phyloP scores from a whole-genome alignment of 2,113 vertebrate genomes.

The Atherinomorus stipes region DNA sequence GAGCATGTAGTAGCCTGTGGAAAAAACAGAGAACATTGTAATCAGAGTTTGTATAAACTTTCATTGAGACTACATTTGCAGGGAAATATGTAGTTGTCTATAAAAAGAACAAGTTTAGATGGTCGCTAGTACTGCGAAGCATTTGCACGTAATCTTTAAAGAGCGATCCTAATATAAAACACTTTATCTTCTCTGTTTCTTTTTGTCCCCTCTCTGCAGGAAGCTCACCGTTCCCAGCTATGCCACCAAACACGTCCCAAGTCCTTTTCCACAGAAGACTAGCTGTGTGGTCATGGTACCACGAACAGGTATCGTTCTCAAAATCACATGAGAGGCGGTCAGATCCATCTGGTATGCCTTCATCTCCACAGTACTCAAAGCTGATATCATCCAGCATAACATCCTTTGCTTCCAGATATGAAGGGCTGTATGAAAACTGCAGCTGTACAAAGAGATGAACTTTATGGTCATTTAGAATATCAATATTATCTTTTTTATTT shows the following conservation, averaged over 20 bases:
- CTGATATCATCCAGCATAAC: slow-evolving; percentile 80
- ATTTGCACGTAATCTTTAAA: no score
- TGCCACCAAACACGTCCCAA: neutral
- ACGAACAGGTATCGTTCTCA: slow-evolving; percentile 78
- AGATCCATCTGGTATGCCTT: slow-evolving; percentile 70
- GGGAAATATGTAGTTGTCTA: no score
- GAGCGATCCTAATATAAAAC: no score
- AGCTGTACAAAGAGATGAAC: slow-evolving; percentile 64
- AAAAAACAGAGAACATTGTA: neutral
- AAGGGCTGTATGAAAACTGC: slow-evolving; percentile 33
- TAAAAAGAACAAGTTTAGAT: no score
- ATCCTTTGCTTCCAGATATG: neutral
- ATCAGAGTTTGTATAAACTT: neutral
- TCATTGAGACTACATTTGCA: neutral
- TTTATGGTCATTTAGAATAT: neutral
- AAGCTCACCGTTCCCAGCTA: slow-evolving; percentile 63
- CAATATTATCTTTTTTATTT: neutral
- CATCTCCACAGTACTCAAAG: slow-evolving; percentile 73
- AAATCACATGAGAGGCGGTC: slow-evolving; percentile 80
- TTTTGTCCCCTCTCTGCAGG: neutral
- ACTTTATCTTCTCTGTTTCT: neutral
- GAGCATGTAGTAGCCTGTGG: slow-evolving; percentile 74
- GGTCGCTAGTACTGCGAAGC: no score
- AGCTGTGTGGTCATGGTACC: slow-evolving; percentile 76
- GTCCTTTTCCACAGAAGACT: slow-evolving; percentile 66